Conservation (phyloP, 2,888 invertebrate genomes). For the Auanema freiburgensis region DNA sequence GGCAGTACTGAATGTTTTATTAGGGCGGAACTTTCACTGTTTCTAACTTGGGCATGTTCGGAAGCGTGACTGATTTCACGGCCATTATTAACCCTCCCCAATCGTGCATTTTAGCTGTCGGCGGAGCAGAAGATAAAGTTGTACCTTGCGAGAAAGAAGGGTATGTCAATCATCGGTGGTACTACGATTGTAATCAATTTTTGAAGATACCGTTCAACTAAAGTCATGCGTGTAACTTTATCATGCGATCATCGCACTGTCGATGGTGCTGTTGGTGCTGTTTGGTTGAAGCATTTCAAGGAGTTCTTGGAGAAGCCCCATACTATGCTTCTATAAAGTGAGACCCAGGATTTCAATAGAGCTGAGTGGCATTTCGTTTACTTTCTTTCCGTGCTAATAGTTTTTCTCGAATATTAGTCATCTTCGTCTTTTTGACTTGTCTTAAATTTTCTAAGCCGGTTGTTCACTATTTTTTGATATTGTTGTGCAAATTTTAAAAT, state of each 20-base stretch:
- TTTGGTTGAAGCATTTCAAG: conserved; percentile 88
- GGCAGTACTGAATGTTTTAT: conserved; percentile 2
- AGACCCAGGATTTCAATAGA: no score
- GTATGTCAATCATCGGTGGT: conserved; percentile 23
- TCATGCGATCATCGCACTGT: conserved; percentile 96
- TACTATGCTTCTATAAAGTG: conserved; percentile 82
- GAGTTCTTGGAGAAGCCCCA: conserved; percentile 87
- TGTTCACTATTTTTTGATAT: no score
- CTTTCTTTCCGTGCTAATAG: no score
- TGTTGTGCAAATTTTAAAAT: no score
- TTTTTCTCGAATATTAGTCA: no score
- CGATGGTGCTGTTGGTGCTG: conserved; percentile 95
- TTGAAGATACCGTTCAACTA: conserved; percentile 67
- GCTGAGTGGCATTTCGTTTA: no score
- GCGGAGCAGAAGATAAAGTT: conserved; percentile 64
- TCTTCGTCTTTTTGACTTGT: no score
- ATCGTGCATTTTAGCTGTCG: conserved; percentile 74
- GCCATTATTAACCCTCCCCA: conserved; percentile 78
- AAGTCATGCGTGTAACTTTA: conserved; percentile 84
- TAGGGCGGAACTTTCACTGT: conserved; percentile 71
- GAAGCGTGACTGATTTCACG: conserved; percentile 71
- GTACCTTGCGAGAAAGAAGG: conserved; percentile 55
- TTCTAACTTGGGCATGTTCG: conserved; percentile 75
- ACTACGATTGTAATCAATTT: background rate
- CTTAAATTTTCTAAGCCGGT: no score